phyloP scores from a whole-genome alignment of 2,797 vertebrate genomes.

The Xiphophorus birchmanni region DNA sequence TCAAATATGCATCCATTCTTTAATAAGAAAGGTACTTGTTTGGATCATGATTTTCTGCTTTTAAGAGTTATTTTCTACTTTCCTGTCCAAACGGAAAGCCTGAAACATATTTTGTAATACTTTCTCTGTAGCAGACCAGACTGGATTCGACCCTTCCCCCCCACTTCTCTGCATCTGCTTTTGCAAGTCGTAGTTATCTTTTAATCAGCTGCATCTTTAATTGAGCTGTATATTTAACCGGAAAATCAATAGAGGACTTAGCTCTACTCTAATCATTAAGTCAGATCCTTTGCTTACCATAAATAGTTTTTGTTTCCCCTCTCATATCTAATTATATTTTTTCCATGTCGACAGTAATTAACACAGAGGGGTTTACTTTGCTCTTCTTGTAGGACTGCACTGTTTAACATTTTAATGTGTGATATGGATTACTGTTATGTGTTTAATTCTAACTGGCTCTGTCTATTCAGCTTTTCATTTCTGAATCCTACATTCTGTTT shows the following conservation, averaged over 20 bases:
- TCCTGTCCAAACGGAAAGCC: conserved; percentile 18
- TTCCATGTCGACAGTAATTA: conserved; percentile 71
- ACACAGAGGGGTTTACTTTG: conserved; percentile 54
- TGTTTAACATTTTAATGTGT: conserved; percentile 39
- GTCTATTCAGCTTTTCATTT: conserved; percentile 13
- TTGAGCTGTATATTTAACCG: conserved; percentile 82
- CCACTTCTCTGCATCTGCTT: conserved; percentile 40
- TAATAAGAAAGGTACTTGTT: conserved; percentile 13
- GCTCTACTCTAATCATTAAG: conserved; percentile 77
- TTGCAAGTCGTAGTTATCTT: conserved; percentile 66
- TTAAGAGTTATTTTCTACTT: conserved; percentile 23
- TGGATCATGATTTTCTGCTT: neutral
- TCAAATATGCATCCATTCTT: neutral
- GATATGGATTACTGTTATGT: conserved; percentile 33
- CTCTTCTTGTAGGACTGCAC: conserved; percentile 38
- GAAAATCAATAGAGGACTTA: conserved; percentile 82
- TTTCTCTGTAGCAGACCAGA: conserved; percentile 19
- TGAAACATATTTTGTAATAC: conserved; percentile 39
- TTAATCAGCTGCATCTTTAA: conserved; percentile 82
- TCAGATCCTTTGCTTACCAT: conserved; percentile 63
- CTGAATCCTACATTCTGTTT: neutral
- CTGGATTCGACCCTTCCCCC: conserved; percentile 27
- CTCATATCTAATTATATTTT: conserved; percentile 76
- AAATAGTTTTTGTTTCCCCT: conserved; percentile 74
- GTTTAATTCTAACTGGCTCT: neutral